Evolutionary conservation across 2,113 vertebrate species (phyloP).

Genomic region (Neogobius melanostomus): DNA sequence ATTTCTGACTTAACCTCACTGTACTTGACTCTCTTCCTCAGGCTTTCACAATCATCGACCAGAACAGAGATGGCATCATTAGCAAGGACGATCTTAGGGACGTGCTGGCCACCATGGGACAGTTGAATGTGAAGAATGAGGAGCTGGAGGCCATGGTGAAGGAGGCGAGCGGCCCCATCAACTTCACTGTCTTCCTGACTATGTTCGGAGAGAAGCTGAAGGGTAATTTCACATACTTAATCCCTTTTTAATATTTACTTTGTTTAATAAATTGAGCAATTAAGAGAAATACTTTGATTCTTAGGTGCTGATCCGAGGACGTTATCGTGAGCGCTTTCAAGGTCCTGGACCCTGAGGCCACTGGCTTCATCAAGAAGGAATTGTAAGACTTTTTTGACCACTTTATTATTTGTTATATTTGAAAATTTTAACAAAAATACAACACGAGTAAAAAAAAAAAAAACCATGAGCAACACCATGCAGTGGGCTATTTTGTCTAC

Average conservation of each 20-base stretch:
- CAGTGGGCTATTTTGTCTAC: too few species aligned
- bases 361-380: constrained; percentile 88
- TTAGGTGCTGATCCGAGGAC: constrained; percentile 89
- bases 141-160: constrained; percentile 92
- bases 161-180: constrained; percentile 91
- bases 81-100: constrained; percentile 90
- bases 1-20: neutral
- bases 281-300: constrained; percentile 1
- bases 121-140: constrained; percentile 90
- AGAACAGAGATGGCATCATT: constrained; percentile 93
- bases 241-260: neutral
- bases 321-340: constrained; percentile 91
- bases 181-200: constrained; percentile 92
- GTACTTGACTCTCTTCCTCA: constrained; percentile 35
- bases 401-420: neutral
- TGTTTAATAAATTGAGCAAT: neutral
- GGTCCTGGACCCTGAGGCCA: constrained; percentile 87
- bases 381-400: constrained; percentile 77
- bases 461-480: too few species aligned
- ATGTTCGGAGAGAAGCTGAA: constrained; percentile 97
- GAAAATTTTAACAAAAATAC: too few species aligned
- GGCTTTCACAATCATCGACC: constrained; percentile 94
- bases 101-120: constrained; percentile 89
- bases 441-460: too few species aligned
- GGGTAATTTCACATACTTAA: constrained; percentile 68